Conservation (phyloP, 2,888 invertebrate species). For the Rotaria socialis region DNA sequence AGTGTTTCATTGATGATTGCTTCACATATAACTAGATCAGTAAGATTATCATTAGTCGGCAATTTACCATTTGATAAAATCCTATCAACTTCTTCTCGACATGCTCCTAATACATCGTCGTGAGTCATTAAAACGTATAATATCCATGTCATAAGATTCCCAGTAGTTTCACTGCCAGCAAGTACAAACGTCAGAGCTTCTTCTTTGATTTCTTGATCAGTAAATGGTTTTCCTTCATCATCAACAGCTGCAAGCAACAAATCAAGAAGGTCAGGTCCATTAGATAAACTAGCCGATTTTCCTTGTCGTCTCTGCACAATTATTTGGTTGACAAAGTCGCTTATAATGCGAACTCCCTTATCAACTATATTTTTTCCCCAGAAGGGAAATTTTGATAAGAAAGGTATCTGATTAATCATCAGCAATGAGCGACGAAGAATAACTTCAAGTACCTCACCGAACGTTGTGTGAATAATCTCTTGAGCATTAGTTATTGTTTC, state of each 20-base stretch:
- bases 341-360: neutral
- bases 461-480: neutral
- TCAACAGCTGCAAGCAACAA: constrained; percentile 3
- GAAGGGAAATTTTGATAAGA: neutral
- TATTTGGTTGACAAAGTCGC: neutral
- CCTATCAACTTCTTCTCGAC: constrained; percentile 2
- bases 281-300: neutral
- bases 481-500: neutral
- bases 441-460: neutral
- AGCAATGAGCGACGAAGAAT: neutral
- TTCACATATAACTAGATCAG: neutral
- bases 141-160: neutral
- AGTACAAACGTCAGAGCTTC: neutral
- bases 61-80: neutral
- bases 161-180: constrained; percentile 1
- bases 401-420: constrained; percentile 2
- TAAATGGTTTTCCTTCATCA: neutral
- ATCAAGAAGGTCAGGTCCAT: constrained; percentile 8
- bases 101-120: neutral
- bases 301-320: neutral
- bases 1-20: neutral
- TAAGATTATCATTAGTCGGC: neutral
- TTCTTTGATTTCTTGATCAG: constrained; percentile 1
- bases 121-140: neutral
- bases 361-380: neutral